Evolutionary conservation across 2,113 vertebrate genomes (phyloP), one percentile per base, ranked within the genome.

Genomic region (Sarotherodon lohbergeri): DNA sequence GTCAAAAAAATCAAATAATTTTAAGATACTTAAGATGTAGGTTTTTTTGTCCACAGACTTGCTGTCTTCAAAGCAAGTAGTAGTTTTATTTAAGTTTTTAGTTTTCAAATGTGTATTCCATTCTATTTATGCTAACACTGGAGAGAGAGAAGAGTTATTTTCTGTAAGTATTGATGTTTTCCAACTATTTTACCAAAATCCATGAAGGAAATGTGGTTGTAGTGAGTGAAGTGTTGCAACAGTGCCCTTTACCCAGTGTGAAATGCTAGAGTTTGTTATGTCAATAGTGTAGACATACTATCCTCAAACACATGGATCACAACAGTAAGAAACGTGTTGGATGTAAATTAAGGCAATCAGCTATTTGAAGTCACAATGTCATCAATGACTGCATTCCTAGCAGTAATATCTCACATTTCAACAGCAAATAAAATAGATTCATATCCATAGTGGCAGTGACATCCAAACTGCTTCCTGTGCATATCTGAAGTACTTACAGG

Each of bases 181-280:
- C 11, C 9, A 13, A 32, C 16, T 59, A 59, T 59, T 59, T 59
- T 16, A 59, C 27, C 56, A 61, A 22, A 68, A 22, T 68, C 63
- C 19, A 13, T 6, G 32, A 12, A 39, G 10, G 17, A n/a, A 66
- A 39, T 22, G 16, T 22, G 12, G 6, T 50, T 54, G 52, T 41
- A 59, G 7, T 63, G 13, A 55, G 13, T 7, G 17, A 14, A 10
- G 5, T 63, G 36, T 46, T 79, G 22, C 22, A 81, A 85, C n/a
- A 17, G 4, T 90, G 89, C 78, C 68, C 90, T 92, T 93, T 90
- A 88, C 46, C 63, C 85, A 52, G 78, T 1, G 6, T 59, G 57
- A 46, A 59, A 80, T 90, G 78, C 76, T 93, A 81, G 85, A 79
- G 39, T 83, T 87, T 54, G 22, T 27, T 46, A 16, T 48, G 78